Base-by-base conservation (phyloP, 2,113 vertebrate genomes). In the Origma solitaria region DNA sequence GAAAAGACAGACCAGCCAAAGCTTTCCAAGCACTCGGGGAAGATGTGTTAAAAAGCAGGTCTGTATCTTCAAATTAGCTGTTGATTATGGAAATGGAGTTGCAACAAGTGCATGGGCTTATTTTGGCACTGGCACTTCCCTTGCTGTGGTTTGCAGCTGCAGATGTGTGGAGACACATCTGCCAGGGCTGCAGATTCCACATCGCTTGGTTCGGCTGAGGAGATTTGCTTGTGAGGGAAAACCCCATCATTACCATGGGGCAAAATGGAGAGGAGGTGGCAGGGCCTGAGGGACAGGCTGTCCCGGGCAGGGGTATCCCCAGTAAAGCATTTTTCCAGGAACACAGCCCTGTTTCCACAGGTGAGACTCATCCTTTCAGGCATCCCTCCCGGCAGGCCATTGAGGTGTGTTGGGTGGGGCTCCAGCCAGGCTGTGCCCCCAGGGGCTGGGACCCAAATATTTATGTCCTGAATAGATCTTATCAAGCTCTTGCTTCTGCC, bases 191-290 rank as follows among this genome's bases (percentile, higher is more conserved):
- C 88, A 83, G 66, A 21, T 10, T 45, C 17, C 68, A 35, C n/a
- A 1, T 23, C 20, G 42, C 37, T 58, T 62, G 9, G 7, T 27
- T 58, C 57, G 68, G 37, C 50, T 69, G 23, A 2, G 3, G 49
- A 79, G 19, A 62, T 38, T 40, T 44, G 11, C 40, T 35, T 0
- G 1, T 19, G 24, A 40, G 31, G 38, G 45, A 37, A 76, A 87
- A 65, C 23, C 21, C 45, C 23, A 14, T 24, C 27, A 6, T 33
- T 38, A 27, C 11, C 1, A 0, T 1, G 7, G 10, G 20, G n/a
- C 0, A 4, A 40, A 64, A 31, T 21, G 14, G 27, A 38, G 45
- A 44, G 38, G 73, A 86, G 57, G 65, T 33, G 56, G 17, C 49
- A 64, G 57, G 84, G 49, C 44, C 69, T 1, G 10, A 85, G 57